Evolutionary conservation across 2,888 invertebrate species (phyloP), one percentile per base, ranked within the genome.

Genomic region (Cybosia mesomella): DNA sequence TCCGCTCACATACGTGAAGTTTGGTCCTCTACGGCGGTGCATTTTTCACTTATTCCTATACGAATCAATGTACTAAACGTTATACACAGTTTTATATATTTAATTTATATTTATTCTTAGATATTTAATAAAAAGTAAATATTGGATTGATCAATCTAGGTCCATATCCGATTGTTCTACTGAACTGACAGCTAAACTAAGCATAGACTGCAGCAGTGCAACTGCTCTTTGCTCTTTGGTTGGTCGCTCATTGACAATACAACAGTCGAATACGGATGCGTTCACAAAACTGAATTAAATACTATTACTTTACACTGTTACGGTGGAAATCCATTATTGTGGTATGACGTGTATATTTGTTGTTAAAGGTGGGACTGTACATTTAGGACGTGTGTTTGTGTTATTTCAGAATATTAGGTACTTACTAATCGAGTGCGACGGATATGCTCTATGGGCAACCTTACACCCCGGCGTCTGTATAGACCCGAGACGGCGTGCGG

Each of bases 1-100:
- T 62, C 98, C 97, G 91, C 97, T 98, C 83, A 98, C 97, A 87
- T 97, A 97, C 2, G 97, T 97, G 86, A 97, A 97, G 91, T 97
- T 97, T 83, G 96, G 95, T 82, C 95, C 96, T 82, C 97, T 95
- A 77, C 96, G 95, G 64, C 96, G 95, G 85, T 96, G 96, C 96
- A 96, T 96, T 86, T 92, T 67, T 63, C 58, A 64, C 58, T 66
- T 72, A 76, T 57, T 73, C 67, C 73, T 15, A 62, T 74, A 75
- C 79, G 64, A 67, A 77, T 67, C 53, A 54, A n/a, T 55, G 36
- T 18, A 73, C 67, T 66, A 53, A n/a, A 59, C 60, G 21, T 21
- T 53, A 58, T 69, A 59, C 59, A 74, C 68, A 32, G 32, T 15
- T 15, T 11, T 15, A 32, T 73, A 62, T 72, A 71, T 63, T 67